Base-by-base conservation (phyloP, 1,140 invertebrate genomes). In the Ladona fulva region DNA sequence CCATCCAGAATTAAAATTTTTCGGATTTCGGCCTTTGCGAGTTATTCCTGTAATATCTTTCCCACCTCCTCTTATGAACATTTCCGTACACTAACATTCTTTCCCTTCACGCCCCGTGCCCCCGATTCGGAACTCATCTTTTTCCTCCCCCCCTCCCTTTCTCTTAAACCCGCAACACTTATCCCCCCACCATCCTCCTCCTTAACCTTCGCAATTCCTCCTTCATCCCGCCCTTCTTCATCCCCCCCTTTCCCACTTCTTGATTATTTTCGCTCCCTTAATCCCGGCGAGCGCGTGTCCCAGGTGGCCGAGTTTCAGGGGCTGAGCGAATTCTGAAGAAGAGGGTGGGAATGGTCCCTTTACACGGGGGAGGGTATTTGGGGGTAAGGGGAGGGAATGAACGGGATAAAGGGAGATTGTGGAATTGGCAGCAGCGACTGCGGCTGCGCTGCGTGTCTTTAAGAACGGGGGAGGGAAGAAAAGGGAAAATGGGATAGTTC, bases 201-300 rank as follows among this genome's bases (percentile, higher is more conserved):
- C 52, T 66, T 22, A 16, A 19, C 52, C 52, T 22, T 66, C n/a
- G 5, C 52, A 66, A 66, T 22, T 22, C 52, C 52, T 19, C n/a
- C n/a, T n/a, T n/a, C n/a, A n/a, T n/a, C n/a, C n/a, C n/a, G n/a
- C n/a, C n/a, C n/a, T n/a, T n/a, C n/a, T n/a, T n/a, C n/a, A n/a
- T n/a, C n/a, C n/a, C n/a, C n/a, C n/a, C n/a, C n/a, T n/a, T n/a
- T n/a, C 52, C 52, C 52, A 22, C 52, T 66, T 66, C 52, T 66
- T 66, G 52, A 66, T 66, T 66, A 66, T 66, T 66, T 66, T 66
- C 52, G 52, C 52, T 66, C 52, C 52, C 52, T 66, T 66, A 66
- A 66, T 66, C 52, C 52, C 52, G 52, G 16, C 1, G 52, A 66
- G 52, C 52, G 52, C 52, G 52, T 66, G 52, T 66, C 52, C 52